These are phyloP conservation scores for Adelognathus sp. DNA, from an alignment of 2,888 invertebrate species.

Conservation along the genomic window DNA sequence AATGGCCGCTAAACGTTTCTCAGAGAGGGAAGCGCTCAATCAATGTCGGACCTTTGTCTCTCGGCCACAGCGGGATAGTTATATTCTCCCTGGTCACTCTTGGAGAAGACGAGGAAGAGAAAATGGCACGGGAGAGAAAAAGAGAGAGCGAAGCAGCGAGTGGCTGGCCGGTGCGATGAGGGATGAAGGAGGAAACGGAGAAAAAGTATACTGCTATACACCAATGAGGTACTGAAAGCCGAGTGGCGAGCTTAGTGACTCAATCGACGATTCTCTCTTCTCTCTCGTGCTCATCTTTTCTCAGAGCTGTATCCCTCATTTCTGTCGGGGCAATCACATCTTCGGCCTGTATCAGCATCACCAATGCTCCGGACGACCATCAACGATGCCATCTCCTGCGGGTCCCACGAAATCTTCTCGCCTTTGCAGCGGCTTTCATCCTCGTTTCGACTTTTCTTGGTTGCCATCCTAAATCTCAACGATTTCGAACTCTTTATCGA, in stretches of 20 bases:
- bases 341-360: not conserved
- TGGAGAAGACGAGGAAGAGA: conserved; percentile 4
- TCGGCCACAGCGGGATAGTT: conserved; percentile 23
- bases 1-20: conserved; percentile 74
- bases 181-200: conserved; percentile 46
- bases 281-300: conserved; percentile 12
- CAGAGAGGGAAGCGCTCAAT: conserved; percentile 71
- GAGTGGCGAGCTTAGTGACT: conserved; percentile 60
- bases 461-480: not conserved
- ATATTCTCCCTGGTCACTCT: conserved; percentile 14
- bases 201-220: conserved; percentile 47
- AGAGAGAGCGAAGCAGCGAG: conserved; percentile 27
- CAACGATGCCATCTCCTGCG: conserved; percentile 1
- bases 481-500: not conserved
- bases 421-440: not conserved
- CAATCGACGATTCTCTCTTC: conserved; percentile 55
- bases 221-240: conserved; percentile 59
- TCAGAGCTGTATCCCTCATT: conserved; percentile 32
- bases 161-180: conserved; percentile 15
- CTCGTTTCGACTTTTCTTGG: not conserved
- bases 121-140: not conserved
- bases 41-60: conserved; percentile 65
- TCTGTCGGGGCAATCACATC: conserved; percentile 45
- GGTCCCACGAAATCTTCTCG: not conserved
- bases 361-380: conserved; percentile 5